Percentiles rank a stretch among this genome's conserved stretches.
These are phyloP conservation scores for Galagoides demidoff DNA, from an alignment of 2,797 vertebrate species.

Conservation along the genomic window DNA sequence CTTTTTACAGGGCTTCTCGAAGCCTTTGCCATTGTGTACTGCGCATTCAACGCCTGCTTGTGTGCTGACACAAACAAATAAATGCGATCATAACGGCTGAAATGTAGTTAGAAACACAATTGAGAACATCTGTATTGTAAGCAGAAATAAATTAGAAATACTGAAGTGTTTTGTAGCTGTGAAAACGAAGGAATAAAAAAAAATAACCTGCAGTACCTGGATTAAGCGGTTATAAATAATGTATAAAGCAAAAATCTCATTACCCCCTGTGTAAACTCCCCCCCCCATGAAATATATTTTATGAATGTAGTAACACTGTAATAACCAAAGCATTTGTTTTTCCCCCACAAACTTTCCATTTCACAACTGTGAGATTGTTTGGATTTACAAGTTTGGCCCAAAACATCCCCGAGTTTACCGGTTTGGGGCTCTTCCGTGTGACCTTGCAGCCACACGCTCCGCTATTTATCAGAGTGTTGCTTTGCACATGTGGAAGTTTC, in stretches of 20 bases:
- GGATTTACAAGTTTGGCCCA: conserved; percentile 85
- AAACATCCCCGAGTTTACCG: conserved; percentile 77
- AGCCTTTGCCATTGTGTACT: conserved; percentile 80
- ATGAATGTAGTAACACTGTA: conserved; percentile 90
- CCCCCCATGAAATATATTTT: conserved; percentile 89
- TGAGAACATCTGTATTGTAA: conserved; percentile 92
- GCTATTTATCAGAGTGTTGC: conserved; percentile 26
- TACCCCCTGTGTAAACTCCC: conserved; percentile 89
- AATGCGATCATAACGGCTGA: conserved; percentile 87
- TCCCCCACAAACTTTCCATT: conserved; percentile 88
- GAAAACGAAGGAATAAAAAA: conserved; percentile 89
- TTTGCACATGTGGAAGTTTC: not conserved
- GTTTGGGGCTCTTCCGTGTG: conserved; percentile 83
- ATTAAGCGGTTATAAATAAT: conserved; percentile 90
- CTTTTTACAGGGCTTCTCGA: conserved; percentile 82
- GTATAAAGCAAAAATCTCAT: conserved; percentile 91
- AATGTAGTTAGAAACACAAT: conserved; percentile 89
- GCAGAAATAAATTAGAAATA: conserved; percentile 92
- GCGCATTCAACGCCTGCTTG: conserved; percentile 83
- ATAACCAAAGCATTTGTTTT: conserved; percentile 90
- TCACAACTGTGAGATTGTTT: conserved; percentile 86
- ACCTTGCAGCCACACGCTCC: conserved; percentile 78
- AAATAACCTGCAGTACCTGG: conserved; percentile 89
- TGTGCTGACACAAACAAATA: conserved; percentile 89
- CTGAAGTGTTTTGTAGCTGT: conserved; percentile 88